Percentiles rank a stretch among this genome's conserved stretches.
Conservation (phyloP, 2,797 vertebrate genomes). For the Channallabes apus region DNA sequence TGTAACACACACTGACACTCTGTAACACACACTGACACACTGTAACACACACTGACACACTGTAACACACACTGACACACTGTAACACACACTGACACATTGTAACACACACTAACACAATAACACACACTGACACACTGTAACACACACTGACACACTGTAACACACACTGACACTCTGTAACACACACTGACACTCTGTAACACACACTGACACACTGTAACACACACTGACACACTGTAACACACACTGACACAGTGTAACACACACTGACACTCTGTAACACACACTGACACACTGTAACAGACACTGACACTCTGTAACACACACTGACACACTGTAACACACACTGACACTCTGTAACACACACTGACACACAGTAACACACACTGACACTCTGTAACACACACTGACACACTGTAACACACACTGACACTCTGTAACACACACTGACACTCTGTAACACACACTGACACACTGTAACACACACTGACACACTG, state of each 20-base stretch:
- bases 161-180: background rate
- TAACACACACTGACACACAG: background rate
- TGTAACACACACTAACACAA: background rate
- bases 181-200: background rate
- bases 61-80: background rate
- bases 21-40: background rate
- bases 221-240: background rate
- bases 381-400: background rate
- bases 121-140: background rate
- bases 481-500: background rate
- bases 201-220: background rate
- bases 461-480: background rate
- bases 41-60: no score
- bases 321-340: background rate
- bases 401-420: background rate
- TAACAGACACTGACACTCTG: background rate
- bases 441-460: background rate
- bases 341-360: background rate
- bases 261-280: background rate
- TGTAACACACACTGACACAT: background rate
- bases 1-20: background rate
- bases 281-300: background rate
- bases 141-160: background rate
- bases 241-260: background rate
- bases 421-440: background rate